Base-by-base conservation (phyloP, 2,113 vertebrate genomes). In the Coturnix japonica region DNA sequence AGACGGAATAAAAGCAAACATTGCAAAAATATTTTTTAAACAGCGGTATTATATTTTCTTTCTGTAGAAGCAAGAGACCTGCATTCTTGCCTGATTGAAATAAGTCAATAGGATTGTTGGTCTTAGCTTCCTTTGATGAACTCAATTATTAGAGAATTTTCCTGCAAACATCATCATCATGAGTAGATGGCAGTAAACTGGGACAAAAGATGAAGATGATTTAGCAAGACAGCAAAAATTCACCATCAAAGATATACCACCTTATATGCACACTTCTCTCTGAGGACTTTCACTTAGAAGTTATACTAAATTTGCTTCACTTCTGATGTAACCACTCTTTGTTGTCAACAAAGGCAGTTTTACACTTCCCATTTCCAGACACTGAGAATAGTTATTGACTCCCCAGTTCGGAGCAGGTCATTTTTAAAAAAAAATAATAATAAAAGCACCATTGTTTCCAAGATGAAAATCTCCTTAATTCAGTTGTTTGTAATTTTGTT, bases 261-360 rank as follows among this genome's bases (percentile, higher is more conserved):
- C 37, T 53, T 53, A 64, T 57, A 75, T 56, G 66, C 61, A 49
- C 83, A 16, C 51, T 59, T 77, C 39, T 47, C 35, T 76, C 54
- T 74, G 43, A 94, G 28, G 23, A 81, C 54, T 61, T 92, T 56
- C 89, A 31, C 19, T 61, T 82, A 67, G 83, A 44, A 47, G 53
- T 8, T 60, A 44, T 15, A 37, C 30, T 93, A 82, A 63, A 93
- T 85, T 79, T 95, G 53, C 72, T 94, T 76, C 81, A 43, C 80
- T 97, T 95, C 60, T 71, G 91, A 88, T 79, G 70, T 94, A 95
- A 97, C 95, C 71, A 10, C 6, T 85, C 87, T 84, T 93, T 96
- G 30, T 37, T 96, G 56, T 94, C 85, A 95, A 64, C 63, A 93
- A 93, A 90, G 25, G 28, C 33, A 46, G 46, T 86, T 89, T 85